Conservation (phyloP, 2,797 vertebrate species). For the Artibeus jamaicensis region DNA sequence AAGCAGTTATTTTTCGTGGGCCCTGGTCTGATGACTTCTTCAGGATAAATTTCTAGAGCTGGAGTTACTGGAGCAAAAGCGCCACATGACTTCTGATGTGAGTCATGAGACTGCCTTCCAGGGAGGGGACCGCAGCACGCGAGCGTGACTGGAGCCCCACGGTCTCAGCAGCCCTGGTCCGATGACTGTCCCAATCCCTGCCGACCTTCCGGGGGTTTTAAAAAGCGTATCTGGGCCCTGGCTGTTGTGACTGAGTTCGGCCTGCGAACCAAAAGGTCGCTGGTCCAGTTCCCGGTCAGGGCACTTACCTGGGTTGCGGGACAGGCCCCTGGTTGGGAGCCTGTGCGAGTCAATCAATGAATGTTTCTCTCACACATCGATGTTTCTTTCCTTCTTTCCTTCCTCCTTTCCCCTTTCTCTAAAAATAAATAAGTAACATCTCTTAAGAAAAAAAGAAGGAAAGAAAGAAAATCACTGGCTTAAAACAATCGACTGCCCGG, state of each 20-base stretch:
- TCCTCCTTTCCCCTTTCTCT: too few relatives aligned
- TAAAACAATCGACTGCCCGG: not conserved
- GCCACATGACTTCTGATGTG: not conserved
- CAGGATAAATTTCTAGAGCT: not conserved
- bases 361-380: too few relatives aligned
- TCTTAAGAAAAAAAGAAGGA: too few relatives aligned
- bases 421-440: too few relatives aligned
- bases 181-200: not conserved
- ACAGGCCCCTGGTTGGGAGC: too few relatives aligned
- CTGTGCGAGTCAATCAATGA: too few relatives aligned
- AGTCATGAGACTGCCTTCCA: not conserved
- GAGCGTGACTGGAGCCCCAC: rapidly evolving
- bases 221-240: not conserved
- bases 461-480: not conserved
- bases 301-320: too few relatives aligned
- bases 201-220: not conserved
- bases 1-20: not conserved
- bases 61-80: not conserved
- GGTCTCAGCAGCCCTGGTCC: not conserved
- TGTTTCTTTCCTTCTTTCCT: too few relatives aligned
- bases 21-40: not conserved
- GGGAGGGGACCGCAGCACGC: rapidly evolving
- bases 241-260: too few relatives aligned
- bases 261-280: too few relatives aligned
- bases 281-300: too few relatives aligned